phyloP scores from a whole-genome alignment of 2,797 vertebrate genomes.

The Prunella strophiata region DNA sequence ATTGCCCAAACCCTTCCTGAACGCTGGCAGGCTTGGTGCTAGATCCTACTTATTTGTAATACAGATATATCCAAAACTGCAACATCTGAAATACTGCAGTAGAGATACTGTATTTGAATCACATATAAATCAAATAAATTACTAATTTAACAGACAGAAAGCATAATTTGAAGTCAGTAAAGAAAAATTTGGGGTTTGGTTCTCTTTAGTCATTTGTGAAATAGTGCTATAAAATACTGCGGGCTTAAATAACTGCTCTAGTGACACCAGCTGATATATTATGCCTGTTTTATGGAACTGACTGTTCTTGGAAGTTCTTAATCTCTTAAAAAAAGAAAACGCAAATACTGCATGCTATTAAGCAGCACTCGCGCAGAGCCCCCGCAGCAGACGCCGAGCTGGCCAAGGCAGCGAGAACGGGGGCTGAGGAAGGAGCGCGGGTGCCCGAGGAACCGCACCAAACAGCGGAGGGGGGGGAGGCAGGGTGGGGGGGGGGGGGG shows the following conservation, averaged over 20 bases:
- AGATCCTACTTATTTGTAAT: neutral
- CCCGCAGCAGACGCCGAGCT: neutral
- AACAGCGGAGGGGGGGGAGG: no score
- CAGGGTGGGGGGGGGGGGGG: no score
- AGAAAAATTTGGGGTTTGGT: rapidly evolving
- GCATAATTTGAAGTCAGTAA: rapidly evolving
- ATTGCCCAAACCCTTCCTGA: neutral
- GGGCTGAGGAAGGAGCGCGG: neutral
- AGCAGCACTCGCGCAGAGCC: rapidly evolving
- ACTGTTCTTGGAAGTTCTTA: rapidly evolving
- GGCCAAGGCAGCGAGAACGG: neutral
- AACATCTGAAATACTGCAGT: neutral
- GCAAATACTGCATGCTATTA: rapidly evolving
- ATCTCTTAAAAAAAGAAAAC: rapidly evolving
- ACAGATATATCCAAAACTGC: neutral
- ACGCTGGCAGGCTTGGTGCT: neutral
- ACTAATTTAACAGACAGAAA: neutral
- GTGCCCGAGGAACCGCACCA: neutral
- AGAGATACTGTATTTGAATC: neutral
- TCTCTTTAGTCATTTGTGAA: neutral
- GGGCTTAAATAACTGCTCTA: neutral
- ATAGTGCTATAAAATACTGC: rapidly evolving
- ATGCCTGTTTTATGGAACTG: rapidly evolving
- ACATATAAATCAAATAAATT: neutral
- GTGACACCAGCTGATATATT: rapidly evolving